Percentiles rank a stretch among this genome's conserved stretches.
These are phyloP conservation scores for Paramisgurnus dabryanus DNA, from an alignment of 2,113 vertebrate genomes.

Conservation along the genomic window DNA sequence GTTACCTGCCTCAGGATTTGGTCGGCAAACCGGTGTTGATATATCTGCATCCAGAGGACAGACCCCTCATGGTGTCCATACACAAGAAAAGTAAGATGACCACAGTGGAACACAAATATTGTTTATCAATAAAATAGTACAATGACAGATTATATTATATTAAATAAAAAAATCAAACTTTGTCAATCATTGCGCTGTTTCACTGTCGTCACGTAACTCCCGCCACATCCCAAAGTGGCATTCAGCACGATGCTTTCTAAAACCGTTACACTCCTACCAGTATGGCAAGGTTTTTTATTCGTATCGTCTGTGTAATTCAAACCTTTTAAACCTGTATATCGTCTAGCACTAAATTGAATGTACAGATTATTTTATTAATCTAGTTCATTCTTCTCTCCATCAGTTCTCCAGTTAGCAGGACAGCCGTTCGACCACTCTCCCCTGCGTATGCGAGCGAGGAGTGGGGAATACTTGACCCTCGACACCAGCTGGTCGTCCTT, in stretches of 20 bases:
- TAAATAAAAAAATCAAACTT: too few relatives aligned
- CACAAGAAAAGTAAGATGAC: constrained; percentile 85
- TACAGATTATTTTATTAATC: not conserved
- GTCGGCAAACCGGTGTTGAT: constrained; percentile 83
- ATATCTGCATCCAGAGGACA: constrained; percentile 85
- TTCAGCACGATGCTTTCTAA: too few relatives aligned
- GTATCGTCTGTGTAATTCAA: too few relatives aligned
- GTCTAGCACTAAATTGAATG: not conserved
- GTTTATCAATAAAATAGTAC: too few relatives aligned
- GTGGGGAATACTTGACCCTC: constrained; percentile 86
- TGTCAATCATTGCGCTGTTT: too few relatives aligned
- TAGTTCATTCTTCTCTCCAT: not conserved
- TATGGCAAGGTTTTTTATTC: too few relatives aligned
- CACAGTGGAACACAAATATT: not conserved
- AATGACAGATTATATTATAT: too few relatives aligned
- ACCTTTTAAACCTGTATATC: too few relatives aligned
- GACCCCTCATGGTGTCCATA: constrained; percentile 86
- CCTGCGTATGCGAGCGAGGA: constrained; percentile 83
- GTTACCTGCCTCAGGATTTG: constrained; percentile 88
- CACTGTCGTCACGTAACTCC: too few relatives aligned
- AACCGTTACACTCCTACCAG: too few relatives aligned
- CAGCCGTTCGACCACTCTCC: constrained; percentile 85
- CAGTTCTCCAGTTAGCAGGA: constrained; percentile 85
- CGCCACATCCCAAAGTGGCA: too few relatives aligned
- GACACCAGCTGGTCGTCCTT: constrained; percentile 93